Base-by-base conservation (phyloP, 2,888 invertebrate species). In the Choreutis nemorana region DNA sequence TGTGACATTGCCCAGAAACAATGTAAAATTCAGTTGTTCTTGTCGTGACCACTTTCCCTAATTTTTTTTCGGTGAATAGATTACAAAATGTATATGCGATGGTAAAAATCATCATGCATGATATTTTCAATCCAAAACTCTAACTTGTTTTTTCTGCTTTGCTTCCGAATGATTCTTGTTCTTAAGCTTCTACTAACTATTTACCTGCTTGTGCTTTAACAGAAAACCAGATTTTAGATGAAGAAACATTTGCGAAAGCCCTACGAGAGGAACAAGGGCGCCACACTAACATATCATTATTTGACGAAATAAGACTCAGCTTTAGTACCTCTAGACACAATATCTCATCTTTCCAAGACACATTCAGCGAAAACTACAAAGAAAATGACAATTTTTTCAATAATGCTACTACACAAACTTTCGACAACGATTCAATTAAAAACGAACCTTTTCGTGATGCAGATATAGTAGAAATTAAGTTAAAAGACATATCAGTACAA, bases 271-370 rank as follows among this genome's bases (percentile, higher is more conserved):
- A 71, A 30, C 62, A 62, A 3, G 75, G 73, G 0, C 56, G 75
- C 2, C 32, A 47, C 2, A 72, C 75, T 0, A 73, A 75, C 43
- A 42, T 77, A 37, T 75, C 77, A 0, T 42, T 78, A 0, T 77
- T 65, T 36, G 75, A 78, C 44, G 77, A 78, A 46, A 68, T 78
- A 36, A 49, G 73, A 12, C 55, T 63, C 22, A 77, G 75, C 44
- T 60, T 72, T 43, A 53, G 54, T 36, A 66, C 61, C 31, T 60
- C 70, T n/a, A 48, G 53, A 26, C 43, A 42, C 22, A 58, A 53
- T 20, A 31, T 45, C 3, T 45, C 48, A 3, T 56, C 50, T 2
- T 16, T 39, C 1, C 55, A 48, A 34, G 40, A 42, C 22, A 42
- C 39, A 2, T 37, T 44, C 2, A 37, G 36, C 14, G 56, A 53